Conservation (phyloP, 2,113 vertebrate genomes). For the Sinocyclocheilus maitianheensis region DNA sequence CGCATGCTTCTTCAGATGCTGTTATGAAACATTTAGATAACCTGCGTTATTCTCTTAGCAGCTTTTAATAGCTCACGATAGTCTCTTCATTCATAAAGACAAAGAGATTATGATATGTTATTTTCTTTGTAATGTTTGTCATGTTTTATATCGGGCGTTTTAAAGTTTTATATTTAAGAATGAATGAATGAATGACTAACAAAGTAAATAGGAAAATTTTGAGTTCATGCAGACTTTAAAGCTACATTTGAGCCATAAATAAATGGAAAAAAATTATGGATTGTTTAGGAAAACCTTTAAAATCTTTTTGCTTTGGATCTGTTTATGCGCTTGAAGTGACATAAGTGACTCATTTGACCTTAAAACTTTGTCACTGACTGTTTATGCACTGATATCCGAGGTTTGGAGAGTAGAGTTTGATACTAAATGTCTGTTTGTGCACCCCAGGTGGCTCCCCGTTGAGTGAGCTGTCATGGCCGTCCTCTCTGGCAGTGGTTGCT, state of each 20-base stretch:
- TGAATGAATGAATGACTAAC: too few species aligned
- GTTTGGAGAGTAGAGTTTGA: background rate
- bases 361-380: background rate
- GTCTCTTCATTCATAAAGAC: background rate
- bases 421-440: constrained; percentile 44
- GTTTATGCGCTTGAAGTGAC: too few species aligned
- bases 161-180: too few species aligned
- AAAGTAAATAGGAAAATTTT: background rate
- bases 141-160: background rate
- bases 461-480: constrained; percentile 95
- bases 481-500: constrained; percentile 89
- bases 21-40: constrained; percentile 58
- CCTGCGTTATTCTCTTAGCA: constrained; percentile 6
- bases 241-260: background rate
- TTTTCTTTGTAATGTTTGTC: background rate
- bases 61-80: constrained; percentile 5
- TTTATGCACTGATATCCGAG: background rate
- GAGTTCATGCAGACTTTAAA: background rate
- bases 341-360: background rate
- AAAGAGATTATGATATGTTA: background rate
- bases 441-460: constrained; percentile 86
- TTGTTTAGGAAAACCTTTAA: too few species aligned
- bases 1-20: constrained; percentile 40
- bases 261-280: background rate
- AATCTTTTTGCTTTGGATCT: too few species aligned